These are phyloP conservation scores for Muntiacus muntjak DNA, from an alignment of 2,113 vertebrate genomes.

Conservation along the genomic window DNA sequence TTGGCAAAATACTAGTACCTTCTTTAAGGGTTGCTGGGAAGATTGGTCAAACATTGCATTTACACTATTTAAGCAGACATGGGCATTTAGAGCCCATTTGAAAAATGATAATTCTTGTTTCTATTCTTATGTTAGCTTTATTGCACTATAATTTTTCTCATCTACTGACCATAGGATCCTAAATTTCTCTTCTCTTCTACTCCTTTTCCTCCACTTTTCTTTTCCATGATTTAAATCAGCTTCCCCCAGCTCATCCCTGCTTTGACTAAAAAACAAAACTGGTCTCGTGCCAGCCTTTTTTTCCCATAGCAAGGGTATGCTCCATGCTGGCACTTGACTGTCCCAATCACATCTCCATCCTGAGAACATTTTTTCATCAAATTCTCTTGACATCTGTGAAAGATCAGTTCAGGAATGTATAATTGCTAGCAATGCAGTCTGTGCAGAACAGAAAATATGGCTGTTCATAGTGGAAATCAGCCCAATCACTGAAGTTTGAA, in stretches of 20 bases:
- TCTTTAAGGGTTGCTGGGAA: neutral
- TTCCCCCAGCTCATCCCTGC: neutral
- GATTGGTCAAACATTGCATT: neutral
- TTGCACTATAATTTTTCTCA: neutral
- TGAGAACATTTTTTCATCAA: conserved; percentile 1
- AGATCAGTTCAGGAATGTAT: conserved; percentile 41
- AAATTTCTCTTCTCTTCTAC: neutral
- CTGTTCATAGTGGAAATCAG: neutral
- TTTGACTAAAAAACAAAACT: neutral
- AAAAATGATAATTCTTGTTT: neutral
- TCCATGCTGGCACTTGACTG: neutral
- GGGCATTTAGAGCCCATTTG: neutral
- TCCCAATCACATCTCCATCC: neutral
- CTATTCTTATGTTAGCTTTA: neutral
- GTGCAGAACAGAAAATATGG: conserved; percentile 14
- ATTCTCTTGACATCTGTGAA: conserved; percentile 52
- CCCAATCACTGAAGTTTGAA: neutral
- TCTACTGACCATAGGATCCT: neutral
- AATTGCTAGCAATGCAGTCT: conserved; percentile 13
- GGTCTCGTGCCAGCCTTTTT: neutral
- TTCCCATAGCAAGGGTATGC: neutral
- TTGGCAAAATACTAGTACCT: neutral
- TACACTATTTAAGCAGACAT: neutral
- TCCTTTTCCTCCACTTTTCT: neutral
- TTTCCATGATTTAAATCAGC: neutral